Evolutionary conservation across 2,113 vertebrate genomes (phyloP).

Genomic region (Natator depressus): DNA sequence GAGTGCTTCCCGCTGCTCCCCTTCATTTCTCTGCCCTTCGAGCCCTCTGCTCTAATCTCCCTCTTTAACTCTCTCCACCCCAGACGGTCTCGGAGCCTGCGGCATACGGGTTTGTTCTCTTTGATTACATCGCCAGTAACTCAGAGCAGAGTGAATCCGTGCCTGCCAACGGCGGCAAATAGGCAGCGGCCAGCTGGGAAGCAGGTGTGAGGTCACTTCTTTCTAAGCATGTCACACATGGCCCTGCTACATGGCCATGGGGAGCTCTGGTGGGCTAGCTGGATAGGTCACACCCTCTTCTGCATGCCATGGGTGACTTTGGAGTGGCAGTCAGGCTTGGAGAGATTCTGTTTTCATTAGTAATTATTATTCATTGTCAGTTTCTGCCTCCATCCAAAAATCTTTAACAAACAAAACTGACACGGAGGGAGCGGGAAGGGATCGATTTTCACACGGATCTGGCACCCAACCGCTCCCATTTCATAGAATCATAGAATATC

Average conservation of each 20-base stretch:
- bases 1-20: conserved; percentile 30
- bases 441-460: not conserved
- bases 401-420: not conserved
- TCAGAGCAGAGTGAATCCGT: conserved; percentile 67
- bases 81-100: conserved; percentile 81
- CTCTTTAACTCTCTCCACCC: not conserved
- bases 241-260: not conserved
- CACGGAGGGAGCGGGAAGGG: not conserved
- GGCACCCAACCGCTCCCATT: not conserved
- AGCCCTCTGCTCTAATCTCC: not conserved
- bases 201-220: not conserved
- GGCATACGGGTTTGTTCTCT: conserved; percentile 83
- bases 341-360: not conserved
- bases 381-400: not conserved
- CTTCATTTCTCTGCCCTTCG: not conserved
- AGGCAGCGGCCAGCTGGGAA: not conserved
- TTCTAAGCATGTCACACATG: not conserved
- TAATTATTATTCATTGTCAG: not conserved
- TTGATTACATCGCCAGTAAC: conserved; percentile 87
- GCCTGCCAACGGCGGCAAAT: not conserved
- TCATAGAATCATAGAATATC: too few relatives aligned
- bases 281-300: not conserved
- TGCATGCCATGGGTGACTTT: not conserved
- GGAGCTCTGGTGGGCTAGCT: not conserved
- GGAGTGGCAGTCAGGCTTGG: not conserved